These are phyloP conservation scores for Montipora capricornis DNA, from an alignment of 64 coral and sea anemone genomes.

Conservation along the genomic window DNA sequence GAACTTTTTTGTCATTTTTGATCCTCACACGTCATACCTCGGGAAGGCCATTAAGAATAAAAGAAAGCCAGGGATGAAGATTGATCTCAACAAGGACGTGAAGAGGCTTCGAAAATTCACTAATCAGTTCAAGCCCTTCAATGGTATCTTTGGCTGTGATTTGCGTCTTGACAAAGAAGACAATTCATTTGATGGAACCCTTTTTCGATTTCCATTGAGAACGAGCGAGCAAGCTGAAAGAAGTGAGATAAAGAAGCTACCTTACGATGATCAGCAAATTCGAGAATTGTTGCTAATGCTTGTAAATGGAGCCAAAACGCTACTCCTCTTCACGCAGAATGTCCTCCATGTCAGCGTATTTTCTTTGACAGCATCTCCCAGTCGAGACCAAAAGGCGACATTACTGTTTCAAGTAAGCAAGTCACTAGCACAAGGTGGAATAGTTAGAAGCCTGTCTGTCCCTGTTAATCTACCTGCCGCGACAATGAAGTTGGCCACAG, in stretches of 20 bases:
- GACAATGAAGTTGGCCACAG: background rate
- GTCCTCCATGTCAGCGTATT: conserved; percentile 60
- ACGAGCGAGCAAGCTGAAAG: conserved; percentile 72
- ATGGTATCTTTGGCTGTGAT: conserved; percentile 87
- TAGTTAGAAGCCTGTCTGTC: background rate
- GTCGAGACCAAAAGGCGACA: background rate
- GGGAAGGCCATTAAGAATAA: conserved; percentile 71
- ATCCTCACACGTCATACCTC: conserved; percentile 82
- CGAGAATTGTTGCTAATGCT: conserved; percentile 64
- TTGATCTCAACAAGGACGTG: conserved; percentile 32
- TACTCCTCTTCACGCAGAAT: conserved; percentile 87
- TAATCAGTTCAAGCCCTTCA: conserved; percentile 86
- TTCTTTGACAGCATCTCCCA: conserved; percentile 15
- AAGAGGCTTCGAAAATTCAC: conserved; percentile 38
- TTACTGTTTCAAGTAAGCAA: background rate
- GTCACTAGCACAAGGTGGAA: background rate
- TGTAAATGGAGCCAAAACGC: conserved; percentile 56
- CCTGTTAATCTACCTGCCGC: background rate
- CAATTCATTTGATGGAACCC: conserved; percentile 67
- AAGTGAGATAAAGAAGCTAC: conserved; percentile 83
- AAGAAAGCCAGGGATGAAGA: conserved; percentile 62
- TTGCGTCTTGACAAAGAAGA: conserved; percentile 46
- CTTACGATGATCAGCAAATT: conserved; percentile 69
- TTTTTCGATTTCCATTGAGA: conserved; percentile 86
- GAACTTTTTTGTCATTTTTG: conserved; percentile 84